Base-by-base conservation (phyloP, 2,888 invertebrate genomes). In the Lordiphosa andalusiaca region DNA sequence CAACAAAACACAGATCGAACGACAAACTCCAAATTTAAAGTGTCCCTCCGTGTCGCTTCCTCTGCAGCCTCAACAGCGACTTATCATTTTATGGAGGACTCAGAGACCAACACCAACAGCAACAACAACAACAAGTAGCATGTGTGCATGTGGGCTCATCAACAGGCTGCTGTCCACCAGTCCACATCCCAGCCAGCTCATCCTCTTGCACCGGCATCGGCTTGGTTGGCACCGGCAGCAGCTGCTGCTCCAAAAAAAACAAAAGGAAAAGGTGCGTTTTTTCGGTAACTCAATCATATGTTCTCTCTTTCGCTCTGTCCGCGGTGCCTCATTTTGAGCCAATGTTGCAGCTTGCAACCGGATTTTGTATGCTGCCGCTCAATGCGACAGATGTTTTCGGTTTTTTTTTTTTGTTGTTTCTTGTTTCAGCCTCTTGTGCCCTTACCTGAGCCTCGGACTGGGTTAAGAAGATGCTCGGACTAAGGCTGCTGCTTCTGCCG, bases 291-390 rank as follows among this genome's bases (percentile, higher is more conserved):
- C 78, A 80, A 81, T 78, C 78, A 78, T 81, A 78, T 78, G 78
- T 81, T 78, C 78, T 67, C 57, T 23, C 42, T 60, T 49, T 37
- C 53, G 39, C 61, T 55, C 65, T 62, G 13, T 30, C 25, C 10
- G 48, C 41, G 58, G 62, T 61, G 56, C 44, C 63, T 57, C 71
- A 57, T 71, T 62, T 69, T 77, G 71, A 58, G 70, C 67, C 62
- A 55, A 55, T 62, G 63, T 74, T 73, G 82, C 82, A 82, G 78
- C 78, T 82, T 82, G 78, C 75, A 82, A 80, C 82, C 73, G 80
- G 80, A 73, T 82, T 82, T 71, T 62, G 48, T 59, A 59, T 63
- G 64, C 57, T 25, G 19, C 63, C 61, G 64, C 47, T 64, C 39
- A 16, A n/a, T 57, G 50, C 78, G 78, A 82, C 78, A 80, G 82